Evolutionary conservation across 37 sponge, comb jelly and placozoan genomes (phyloP).

Genomic region (Ephydatia muelleri): DNA sequence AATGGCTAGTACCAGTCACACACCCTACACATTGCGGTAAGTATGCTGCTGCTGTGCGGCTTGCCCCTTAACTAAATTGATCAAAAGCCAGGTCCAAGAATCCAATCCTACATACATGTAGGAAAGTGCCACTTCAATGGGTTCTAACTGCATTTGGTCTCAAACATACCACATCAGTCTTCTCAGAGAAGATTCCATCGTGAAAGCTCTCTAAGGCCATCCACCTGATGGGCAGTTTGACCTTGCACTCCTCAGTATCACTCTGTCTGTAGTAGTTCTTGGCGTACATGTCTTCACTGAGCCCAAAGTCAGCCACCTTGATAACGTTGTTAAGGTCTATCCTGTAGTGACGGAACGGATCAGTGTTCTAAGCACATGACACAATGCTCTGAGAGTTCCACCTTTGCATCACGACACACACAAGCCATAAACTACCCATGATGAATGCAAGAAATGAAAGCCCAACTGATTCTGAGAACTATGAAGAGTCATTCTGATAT

Average conservation of each 20-base stretch:
- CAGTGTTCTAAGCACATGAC: neutral
- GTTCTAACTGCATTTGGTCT: neutral
- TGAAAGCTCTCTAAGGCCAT: constrained; percentile 22
- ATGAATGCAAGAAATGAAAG: too few species aligned
- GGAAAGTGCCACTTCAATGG: neutral
- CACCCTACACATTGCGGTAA: too few species aligned
- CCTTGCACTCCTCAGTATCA: neutral
- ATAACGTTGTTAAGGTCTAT: constrained; percentile 6
- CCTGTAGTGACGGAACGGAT: neutral
- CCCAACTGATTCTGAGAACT: too few species aligned
- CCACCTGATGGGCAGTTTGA: constrained; percentile 21
- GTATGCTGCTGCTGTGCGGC: too few species aligned
- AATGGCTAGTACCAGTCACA: too few species aligned
- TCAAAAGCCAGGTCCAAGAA: too few species aligned
- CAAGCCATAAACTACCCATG: too few species aligned
- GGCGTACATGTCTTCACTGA: constrained; percentile 13
- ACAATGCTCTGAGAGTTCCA: too few species aligned
- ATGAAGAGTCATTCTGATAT: too few species aligned
- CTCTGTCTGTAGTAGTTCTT: constrained; percentile 21
- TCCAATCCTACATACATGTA: too few species aligned
- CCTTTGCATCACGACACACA: too few species aligned
- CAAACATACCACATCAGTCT: constrained; percentile 12
- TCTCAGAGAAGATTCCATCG: constrained; percentile 21
- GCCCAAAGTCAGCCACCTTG: constrained; percentile 15
- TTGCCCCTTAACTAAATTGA: too few species aligned